Evolutionary conservation across 2,113 vertebrate genomes (phyloP), one percentile per base, ranked within the genome.

Genomic region (Tyrannus savana): DNA sequence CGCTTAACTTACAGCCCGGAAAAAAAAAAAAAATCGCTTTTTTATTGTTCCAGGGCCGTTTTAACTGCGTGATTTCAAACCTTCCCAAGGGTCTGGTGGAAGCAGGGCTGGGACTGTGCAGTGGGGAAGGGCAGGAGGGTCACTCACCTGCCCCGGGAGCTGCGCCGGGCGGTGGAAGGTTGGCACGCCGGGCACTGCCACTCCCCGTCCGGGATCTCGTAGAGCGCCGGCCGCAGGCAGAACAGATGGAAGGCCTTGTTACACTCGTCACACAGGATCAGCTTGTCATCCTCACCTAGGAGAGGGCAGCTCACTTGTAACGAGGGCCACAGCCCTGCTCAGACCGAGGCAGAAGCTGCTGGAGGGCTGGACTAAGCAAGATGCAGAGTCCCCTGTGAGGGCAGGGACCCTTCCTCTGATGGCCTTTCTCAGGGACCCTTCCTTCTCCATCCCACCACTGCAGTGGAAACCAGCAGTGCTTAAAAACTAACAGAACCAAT

Each of bases 231-330:
- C 21, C 99, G 97, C 98, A 99, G 98, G 93, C 99, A 99, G 87
- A 99, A 99, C 87, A 99, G 98, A 96, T 99, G 99, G 98, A 99
- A 99, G 81, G 99, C 99, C 97, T 99, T 99, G 97, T 99, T 99
- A 96, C 99, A 99, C 96, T 99, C 99, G 0, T 99, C 99, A 93
- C 99, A 99, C 58, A 99, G 97, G 97, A 99, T 99, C 81, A 99
- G 98, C 92, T 99, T 99, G 98, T 99, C 99, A 67, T 99, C 99
- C 22, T 99, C 99, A 95, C 99, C 99, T 99, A 96, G 77, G 76
- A 73, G 63, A 88, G 58, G 2, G n/a, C 59, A 78, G 35, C 62
- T 41, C 10, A 41, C 35, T 89, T 89, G 52, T 77, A 68, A 83
- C 3, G 3, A 56, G 44, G 42, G 42, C 52, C 8, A 2, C 62